Evolutionary conservation across 2,797 vertebrate species (phyloP).

Genomic region (Alfaro cultratus): DNA sequence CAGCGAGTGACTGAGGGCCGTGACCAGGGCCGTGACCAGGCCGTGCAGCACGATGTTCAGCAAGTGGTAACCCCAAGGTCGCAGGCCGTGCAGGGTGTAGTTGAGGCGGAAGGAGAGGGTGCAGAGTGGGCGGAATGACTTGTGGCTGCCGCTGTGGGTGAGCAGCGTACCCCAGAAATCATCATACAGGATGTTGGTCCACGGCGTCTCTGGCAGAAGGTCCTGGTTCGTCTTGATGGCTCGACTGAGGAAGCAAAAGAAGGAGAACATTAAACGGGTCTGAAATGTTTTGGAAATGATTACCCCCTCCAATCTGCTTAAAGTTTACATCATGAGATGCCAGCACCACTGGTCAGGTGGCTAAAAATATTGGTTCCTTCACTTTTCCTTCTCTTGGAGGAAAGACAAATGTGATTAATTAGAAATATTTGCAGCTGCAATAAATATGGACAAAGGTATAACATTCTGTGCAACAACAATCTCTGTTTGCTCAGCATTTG

Average conservation of each 20-base stretch:
- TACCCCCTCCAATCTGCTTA: neutral
- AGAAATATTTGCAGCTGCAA: neutral
- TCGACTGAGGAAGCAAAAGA: conserved; percentile 80
- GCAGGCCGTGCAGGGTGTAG: conserved; percentile 88
- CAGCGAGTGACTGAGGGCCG: conserved; percentile 88
- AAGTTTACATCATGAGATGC: neutral
- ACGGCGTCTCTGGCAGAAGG: conserved; percentile 94
- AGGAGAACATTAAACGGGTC: neutral
- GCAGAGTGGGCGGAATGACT: conserved; percentile 97
- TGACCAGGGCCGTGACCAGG: conserved; percentile 90
- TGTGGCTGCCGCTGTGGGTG: conserved; percentile 98
- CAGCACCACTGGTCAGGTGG: neutral
- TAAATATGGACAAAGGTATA: neutral
- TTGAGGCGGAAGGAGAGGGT: conserved; percentile 97
- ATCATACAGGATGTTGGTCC: conserved; percentile 95
- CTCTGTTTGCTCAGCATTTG: neutral
- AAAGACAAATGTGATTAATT: neutral
- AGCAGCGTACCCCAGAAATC: conserved; percentile 99
- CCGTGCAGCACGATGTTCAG: conserved; percentile 91
- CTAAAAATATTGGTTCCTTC: neutral
- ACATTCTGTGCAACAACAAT: neutral
- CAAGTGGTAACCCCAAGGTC: conserved; percentile 96
- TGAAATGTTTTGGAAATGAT: neutral
- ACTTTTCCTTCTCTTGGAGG: neutral
- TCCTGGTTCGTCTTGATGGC: conserved; percentile 99